Evolutionary conservation across 2,113 vertebrate species (phyloP).

Genomic region (Daboia siamensis): DNA sequence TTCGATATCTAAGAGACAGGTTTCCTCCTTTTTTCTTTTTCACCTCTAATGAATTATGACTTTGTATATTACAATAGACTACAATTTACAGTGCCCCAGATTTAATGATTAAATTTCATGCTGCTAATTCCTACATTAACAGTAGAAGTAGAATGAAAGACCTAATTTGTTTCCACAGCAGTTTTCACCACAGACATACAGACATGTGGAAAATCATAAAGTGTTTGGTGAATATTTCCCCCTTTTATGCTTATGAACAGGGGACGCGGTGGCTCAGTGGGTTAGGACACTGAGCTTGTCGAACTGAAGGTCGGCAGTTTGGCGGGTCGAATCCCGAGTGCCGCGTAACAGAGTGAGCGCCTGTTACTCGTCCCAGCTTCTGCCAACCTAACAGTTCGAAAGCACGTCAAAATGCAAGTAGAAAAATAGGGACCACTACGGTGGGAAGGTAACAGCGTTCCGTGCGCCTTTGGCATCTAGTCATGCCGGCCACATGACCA

Average conservation of each 20-base stretch:
- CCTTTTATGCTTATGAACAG: background rate
- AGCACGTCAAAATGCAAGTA: no score
- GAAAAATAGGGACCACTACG: no score
- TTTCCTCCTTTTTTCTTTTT: background rate
- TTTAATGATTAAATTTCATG: slow-evolving; percentile 7
- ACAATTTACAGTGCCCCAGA: background rate
- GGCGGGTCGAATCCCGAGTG: no score
- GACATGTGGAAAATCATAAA: background rate
- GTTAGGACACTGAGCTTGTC: no score
- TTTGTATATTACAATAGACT: background rate
- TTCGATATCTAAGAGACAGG: background rate
- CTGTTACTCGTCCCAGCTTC: no score
- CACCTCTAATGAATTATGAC: background rate
- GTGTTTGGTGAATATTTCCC: background rate
- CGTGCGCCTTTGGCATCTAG: no score
- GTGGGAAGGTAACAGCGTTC: no score
- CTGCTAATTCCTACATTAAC: background rate
- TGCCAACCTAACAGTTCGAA: no score
- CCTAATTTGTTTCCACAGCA: background rate
- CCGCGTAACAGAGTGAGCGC: no score
- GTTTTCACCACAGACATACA: background rate
- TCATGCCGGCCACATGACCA: no score
- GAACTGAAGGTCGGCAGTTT: no score
- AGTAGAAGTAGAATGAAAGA: background rate
- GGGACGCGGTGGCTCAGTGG: no score